Evolutionary conservation across 2,888 invertebrate genomes (phyloP), one percentile per base, ranked within the genome.

Genomic region (Biston betularia): DNA sequence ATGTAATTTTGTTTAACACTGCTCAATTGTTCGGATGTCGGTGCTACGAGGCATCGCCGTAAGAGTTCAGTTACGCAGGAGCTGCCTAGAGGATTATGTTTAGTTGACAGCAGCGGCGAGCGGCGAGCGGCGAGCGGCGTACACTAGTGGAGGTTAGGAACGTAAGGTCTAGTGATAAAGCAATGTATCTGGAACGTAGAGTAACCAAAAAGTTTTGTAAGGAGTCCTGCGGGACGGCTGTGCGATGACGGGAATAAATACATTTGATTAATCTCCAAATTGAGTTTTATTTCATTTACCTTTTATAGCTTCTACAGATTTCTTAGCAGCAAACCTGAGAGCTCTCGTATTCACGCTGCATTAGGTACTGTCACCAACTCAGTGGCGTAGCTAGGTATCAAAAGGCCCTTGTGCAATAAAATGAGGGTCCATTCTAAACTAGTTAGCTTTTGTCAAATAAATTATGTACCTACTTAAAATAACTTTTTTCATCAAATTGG

Each of bases 231-330:
- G 72, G 65, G 70, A 59, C 58, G 75, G 76, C 77, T 75, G 75
- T 68, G 78, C 75, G 74, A 63, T 56, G 77, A 80, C 83, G 85
- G 86, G 80, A 84, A 85, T 89, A 89, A 87, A 90, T 82, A 86
- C 86, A 83, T 87, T 87, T 89, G 89, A 79, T 90, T 87, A 89
- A 90, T 90, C 88, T 87, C 85, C 68, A 54, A 62, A 6, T 11
- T 9, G 42, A 46, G 65, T 74, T 60, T 72, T 59, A 69, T 72
- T 72, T 53, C 0, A 14, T 12, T 15, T 15, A 6, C n/a, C n/a
- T n/a, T n/a, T n/a, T n/a, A n/a, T n/a, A n/a, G n/a, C n/a, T n/a
- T n/a, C n/a, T n/a, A n/a, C n/a, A n/a, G n/a, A n/a, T n/a, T n/a
- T n/a, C n/a, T n/a, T n/a, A n/a, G n/a, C n/a, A n/a, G n/a, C n/a